Evolutionary conservation across 1,140 invertebrate species (phyloP).

Genomic region (Pseudomyrmex gracilis): DNA sequence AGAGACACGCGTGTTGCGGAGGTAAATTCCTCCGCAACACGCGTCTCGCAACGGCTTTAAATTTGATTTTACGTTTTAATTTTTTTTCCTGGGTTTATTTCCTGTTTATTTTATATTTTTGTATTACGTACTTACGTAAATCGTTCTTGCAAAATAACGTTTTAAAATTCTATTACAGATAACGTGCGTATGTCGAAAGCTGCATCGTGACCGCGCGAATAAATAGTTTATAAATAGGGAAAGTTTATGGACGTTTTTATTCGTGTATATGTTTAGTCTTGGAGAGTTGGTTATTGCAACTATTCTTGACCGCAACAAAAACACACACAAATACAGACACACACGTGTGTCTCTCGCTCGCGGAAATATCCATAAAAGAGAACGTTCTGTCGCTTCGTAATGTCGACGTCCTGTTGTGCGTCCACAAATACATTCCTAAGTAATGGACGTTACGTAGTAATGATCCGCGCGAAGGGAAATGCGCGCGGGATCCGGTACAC

Average conservation of each 20-base stretch:
- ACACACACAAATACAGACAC: not conserved
- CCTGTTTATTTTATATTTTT: constrained; percentile 3
- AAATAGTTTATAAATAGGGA: constrained; percentile 34
- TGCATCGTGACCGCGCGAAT: not conserved
- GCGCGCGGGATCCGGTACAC: constrained; percentile 17
- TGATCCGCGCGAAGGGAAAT: constrained; percentile 11
- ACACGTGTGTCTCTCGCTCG: constrained; percentile 10
- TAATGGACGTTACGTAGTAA: constrained; percentile 53
- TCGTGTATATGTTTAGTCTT: constrained; percentile 4
- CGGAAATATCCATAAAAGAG: constrained; percentile 23
- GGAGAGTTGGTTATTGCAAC: constrained; percentile 28
- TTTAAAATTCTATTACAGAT: constrained; percentile 23
- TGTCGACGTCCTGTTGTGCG: constrained; percentile 42
- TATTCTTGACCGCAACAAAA: constrained; percentile 39
- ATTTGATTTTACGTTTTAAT: not conserved
- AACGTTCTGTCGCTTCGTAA: constrained; percentile 50
- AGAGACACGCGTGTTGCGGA: constrained; percentile 1
- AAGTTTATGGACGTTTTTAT: constrained; percentile 45
- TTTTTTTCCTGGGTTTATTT: not conserved
- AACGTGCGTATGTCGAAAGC: not conserved
- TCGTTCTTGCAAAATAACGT: constrained; percentile 13
- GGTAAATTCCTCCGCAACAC: not conserved
- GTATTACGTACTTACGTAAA: constrained; percentile 1
- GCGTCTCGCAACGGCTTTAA: not conserved
- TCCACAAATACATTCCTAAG: constrained; percentile 54